A percentile compares a stretch with the other conserved stretches of the same genome.
These are phyloP conservation scores for Arrhopalites spinosus DNA, from an alignment of 2,888 invertebrate species.

Conservation along the genomic window DNA sequence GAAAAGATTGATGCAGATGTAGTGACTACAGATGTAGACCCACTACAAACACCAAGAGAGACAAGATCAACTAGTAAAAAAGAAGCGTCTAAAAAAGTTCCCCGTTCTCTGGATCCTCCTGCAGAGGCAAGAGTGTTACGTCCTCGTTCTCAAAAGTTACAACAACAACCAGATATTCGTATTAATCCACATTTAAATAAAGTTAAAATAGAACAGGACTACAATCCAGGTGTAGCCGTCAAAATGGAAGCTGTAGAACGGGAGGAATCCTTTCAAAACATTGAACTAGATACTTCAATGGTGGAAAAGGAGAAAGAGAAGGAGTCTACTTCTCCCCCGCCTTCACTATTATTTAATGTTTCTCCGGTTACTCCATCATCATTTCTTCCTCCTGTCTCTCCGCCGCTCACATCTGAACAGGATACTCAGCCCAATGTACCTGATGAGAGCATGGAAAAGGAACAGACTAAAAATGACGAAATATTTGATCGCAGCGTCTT, in stretches of 20 bases:
- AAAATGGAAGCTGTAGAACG: neutral
- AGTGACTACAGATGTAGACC: neutral
- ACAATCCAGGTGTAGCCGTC: neutral
- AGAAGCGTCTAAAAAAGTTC: neutral
- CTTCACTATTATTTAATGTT: neutral
- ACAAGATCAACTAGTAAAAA: neutral
- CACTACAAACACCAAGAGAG: neutral
- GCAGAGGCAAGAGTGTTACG: neutral
- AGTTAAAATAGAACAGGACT: constrained; percentile 27
- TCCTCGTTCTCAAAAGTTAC: constrained; percentile 16
- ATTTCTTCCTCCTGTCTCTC: neutral
- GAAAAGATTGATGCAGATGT: neutral
- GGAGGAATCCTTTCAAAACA: neutral
- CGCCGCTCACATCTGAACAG: neutral
- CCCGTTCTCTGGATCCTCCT: neutral
- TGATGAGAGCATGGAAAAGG: neutral
- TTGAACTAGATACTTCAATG: neutral
- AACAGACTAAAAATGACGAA: neutral
- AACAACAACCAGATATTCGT: constrained; percentile 11
- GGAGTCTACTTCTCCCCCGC: neutral
- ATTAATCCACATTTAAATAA: constrained; percentile 11
- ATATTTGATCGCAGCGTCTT: constrained; percentile 8
- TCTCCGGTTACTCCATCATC: neutral
- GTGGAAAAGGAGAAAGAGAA: neutral
- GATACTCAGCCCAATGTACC: neutral